A percentile compares a stretch with the other conserved stretches of the same genome.
These are phyloP conservation scores for Cyprinus carpio DNA, from an alignment of 2,113 vertebrate genomes.

Conservation along the genomic window DNA sequence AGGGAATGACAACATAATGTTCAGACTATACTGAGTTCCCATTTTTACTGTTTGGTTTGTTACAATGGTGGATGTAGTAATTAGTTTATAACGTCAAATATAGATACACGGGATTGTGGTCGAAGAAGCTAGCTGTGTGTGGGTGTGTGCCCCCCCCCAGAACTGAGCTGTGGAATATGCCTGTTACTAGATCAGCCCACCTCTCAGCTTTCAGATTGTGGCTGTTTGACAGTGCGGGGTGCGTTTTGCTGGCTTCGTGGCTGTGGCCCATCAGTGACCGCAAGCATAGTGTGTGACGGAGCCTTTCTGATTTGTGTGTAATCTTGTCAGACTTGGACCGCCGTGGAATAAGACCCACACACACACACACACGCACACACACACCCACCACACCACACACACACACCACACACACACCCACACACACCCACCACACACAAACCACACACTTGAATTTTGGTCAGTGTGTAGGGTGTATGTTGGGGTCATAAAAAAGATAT, in stretches of 20 bases:
- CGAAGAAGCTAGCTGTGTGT: slow-evolving; percentile 40
- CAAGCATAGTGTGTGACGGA: slow-evolving; percentile 41
- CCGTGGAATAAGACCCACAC: not conserved
- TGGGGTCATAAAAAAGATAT: too few species aligned
- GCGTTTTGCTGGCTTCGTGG: slow-evolving; percentile 30
- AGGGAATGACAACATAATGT: not conserved
- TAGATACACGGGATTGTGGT: slow-evolving; percentile 46
- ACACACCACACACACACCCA: too few species aligned
- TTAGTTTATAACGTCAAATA: not conserved
- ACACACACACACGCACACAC: not conserved
- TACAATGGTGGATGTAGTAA: not conserved
- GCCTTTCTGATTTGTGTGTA: slow-evolving; percentile 47
- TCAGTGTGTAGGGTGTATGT: too few species aligned
- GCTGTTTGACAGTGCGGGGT: slow-evolving; percentile 22
- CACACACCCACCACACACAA: too few species aligned
- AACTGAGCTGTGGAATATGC: slow-evolving; percentile 45
- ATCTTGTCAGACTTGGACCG: slow-evolving; percentile 3
- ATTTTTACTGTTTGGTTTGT: not conserved
- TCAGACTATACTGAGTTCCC: not conserved
- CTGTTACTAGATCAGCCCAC: slow-evolving; percentile 21
- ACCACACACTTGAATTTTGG: too few species aligned
- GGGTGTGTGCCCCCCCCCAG: too few species aligned
- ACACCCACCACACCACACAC: too few species aligned
- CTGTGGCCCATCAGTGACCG: slow-evolving; percentile 44
- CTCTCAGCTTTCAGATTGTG: slow-evolving; percentile 17